Base-by-base conservation (phyloP, 2,888 invertebrate species). In the Brachyptera putata region DNA sequence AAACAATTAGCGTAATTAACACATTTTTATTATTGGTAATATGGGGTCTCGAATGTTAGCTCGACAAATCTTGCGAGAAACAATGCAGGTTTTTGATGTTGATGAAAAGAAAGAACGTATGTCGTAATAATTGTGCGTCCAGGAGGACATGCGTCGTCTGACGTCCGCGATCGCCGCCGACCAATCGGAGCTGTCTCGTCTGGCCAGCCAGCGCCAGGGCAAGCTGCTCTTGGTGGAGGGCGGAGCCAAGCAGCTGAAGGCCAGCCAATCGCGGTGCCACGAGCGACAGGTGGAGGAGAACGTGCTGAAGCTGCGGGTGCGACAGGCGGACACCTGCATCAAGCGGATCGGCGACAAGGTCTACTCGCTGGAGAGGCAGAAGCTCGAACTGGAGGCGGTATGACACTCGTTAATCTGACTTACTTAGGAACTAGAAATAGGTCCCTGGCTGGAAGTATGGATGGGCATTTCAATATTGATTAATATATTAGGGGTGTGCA, bases 381-480 rank as follows among this genome's bases (percentile, higher is more conserved):
- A 66, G 21, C 73, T 88, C 56, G 83, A 86, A 68, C 77, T 91
- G 9, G 85, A 87, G 68, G 83, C 84, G 66, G 87, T 87, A 69
- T 77, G 76, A 72, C 39, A 26, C 21, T 24, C 4, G n/a, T n/a
- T n/a, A n/a, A n/a, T n/a, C n/a, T n/a, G n/a, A n/a, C n/a, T n/a
- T n/a, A n/a, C n/a, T n/a, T n/a, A n/a, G n/a, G n/a, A n/a, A n/a
- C n/a, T n/a, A n/a, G n/a, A n/a, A n/a, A n/a, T n/a, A n/a, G n/a
- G n/a, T n/a, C n/a, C n/a, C n/a, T n/a, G n/a, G n/a, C n/a, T n/a
- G n/a, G n/a, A n/a, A n/a, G n/a, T n/a, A n/a, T n/a, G n/a, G n/a
- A n/a, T n/a, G n/a, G n/a, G n/a, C n/a, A n/a, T n/a, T n/a, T n/a
- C n/a, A n/a, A n/a, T n/a, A n/a, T n/a, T n/a, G n/a, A n/a, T n/a